Evolutionary conservation across 53 echinoderm and acorn worm genomes (phyloP).

Genomic region (Patiria pectinifera): DNA sequence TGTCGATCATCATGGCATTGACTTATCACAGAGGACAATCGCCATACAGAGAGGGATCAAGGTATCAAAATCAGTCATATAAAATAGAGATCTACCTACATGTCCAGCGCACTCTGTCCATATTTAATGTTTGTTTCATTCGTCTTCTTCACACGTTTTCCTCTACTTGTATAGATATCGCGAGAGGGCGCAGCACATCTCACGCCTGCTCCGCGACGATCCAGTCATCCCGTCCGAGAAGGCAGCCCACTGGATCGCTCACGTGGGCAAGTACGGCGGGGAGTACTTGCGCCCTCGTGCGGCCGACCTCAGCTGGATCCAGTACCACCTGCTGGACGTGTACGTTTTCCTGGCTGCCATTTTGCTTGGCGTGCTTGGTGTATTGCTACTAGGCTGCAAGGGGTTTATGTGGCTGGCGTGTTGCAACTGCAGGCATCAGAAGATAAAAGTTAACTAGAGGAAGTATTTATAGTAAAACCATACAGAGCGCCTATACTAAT

Average conservation of each 20-base stretch:
- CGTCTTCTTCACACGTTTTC: background rate
- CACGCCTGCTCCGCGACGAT: conserved; percentile 27
- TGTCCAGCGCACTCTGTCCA: too few species aligned
- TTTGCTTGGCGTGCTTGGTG: conserved; percentile 3
- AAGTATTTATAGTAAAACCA: background rate
- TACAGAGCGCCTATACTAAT: too few species aligned
- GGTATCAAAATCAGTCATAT: too few species aligned
- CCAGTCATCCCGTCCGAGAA: conserved; percentile 36
- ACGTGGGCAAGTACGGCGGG: conserved; percentile 40
- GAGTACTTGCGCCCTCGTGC: conserved; percentile 30
- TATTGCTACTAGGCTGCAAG: conserved; percentile 25
- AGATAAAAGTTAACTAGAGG: conserved; percentile 23
- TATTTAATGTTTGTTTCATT: background rate
- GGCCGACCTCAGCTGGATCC: conserved; percentile 34
- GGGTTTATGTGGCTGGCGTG: conserved; percentile 1
- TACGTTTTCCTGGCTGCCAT: conserved; percentile 35
- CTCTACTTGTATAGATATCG: conserved; percentile 2
- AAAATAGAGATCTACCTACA: too few species aligned
- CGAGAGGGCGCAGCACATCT: conserved; percentile 16
- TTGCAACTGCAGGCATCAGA: background rate
- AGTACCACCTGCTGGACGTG: conserved; percentile 39
- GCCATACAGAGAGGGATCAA: too few species aligned
- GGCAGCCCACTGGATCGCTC: conserved; percentile 49
- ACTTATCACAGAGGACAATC: too few species aligned
- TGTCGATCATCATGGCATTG: too few species aligned